A percentile compares a stretch with the other conserved stretches of the same genome.
phyloP scores from a whole-genome alignment of 2,797 vertebrate genomes.

The Eupleurogrammus muticus region DNA sequence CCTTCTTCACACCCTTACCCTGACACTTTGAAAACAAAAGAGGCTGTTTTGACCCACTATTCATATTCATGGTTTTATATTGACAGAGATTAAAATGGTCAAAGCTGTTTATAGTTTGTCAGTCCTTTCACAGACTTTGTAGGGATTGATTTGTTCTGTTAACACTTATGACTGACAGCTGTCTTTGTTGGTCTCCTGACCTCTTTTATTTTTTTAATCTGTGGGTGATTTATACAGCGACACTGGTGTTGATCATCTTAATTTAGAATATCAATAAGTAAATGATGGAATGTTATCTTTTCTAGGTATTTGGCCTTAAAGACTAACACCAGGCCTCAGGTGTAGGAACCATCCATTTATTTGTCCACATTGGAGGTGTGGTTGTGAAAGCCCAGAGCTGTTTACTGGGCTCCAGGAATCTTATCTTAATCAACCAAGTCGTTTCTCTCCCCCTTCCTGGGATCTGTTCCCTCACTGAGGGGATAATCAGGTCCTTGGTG shows the following conservation, averaged over 20 bases:
- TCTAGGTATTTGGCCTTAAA: background rate
- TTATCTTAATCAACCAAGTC: no score
- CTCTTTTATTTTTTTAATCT: background rate
- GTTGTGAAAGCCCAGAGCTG: no score
- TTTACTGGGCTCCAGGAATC: no score
- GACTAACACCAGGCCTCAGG: no score
- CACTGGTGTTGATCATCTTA: no score
- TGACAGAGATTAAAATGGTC: background rate
- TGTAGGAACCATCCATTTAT: no score
- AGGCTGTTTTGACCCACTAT: conserved; percentile 14
- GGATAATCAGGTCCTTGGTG: no score
- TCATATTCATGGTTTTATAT: background rate
- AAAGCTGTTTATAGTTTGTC: background rate
- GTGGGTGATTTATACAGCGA: background rate
- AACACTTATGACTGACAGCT: background rate
- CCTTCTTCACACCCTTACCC: conserved; percentile 51
- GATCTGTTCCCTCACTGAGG: no score
- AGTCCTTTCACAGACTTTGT: background rate
- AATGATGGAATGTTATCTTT: no score
- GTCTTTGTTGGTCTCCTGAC: background rate
- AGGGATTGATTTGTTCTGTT: conserved; percentile 31
- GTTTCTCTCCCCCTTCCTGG: no score
- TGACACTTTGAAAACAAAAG: conserved; percentile 11
- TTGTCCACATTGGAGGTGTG: no score
- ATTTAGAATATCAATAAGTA: no score